Base-by-base conservation (phyloP, 2,113 vertebrate species). In the Sporophila hypoxantha region DNA sequence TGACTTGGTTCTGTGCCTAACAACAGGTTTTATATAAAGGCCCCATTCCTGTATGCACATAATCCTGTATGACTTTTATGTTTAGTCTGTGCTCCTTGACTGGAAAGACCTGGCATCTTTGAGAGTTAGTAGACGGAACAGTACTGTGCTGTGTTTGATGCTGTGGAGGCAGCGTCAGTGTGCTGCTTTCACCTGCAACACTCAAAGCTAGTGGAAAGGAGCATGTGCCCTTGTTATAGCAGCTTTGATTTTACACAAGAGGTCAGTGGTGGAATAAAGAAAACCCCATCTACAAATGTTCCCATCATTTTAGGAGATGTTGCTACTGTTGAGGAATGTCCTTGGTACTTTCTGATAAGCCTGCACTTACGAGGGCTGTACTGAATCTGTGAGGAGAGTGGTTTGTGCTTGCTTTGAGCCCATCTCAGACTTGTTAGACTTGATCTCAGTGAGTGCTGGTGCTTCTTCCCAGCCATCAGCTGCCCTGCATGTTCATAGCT, bases 241-340 rank as follows among this genome's bases (percentile, higher is more conserved):
- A 76, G 49, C 44, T 93, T 80, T 88, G 46, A 59, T 89, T 88
- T 91, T 85, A 29, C 34, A 25, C 57, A 41, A 56, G 73, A 67
- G 32, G 21, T 71, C 34, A 62, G 13, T 53, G 49, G 10, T 53
- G 59, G 37, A 64, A 22, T 71, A 70, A 71, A 78, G 41, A 77
- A 69, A 76, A 53, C 37, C n/a, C 6, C 27, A 32, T 78, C 23
- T 79, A 18, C 27, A 73, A 87, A 47, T 55, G 39, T 10, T 55
- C 12, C 47, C 62, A 15, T 67, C 7, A 4, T 66, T 82, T 84
- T 57, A 73, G 76, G 60, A 66, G 29, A n/a, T 22, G 55, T 61
- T 84, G 6, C 49, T 85, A 8, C 56, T 34, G 32, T 22, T 46
- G 66, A 88, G 34, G 29, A 76, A 17, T 3, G 1, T 69, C 34